Evolutionary conservation across 2,797 vertebrate species (phyloP).

Genomic region (Sebastolobus altivelis): DNA sequence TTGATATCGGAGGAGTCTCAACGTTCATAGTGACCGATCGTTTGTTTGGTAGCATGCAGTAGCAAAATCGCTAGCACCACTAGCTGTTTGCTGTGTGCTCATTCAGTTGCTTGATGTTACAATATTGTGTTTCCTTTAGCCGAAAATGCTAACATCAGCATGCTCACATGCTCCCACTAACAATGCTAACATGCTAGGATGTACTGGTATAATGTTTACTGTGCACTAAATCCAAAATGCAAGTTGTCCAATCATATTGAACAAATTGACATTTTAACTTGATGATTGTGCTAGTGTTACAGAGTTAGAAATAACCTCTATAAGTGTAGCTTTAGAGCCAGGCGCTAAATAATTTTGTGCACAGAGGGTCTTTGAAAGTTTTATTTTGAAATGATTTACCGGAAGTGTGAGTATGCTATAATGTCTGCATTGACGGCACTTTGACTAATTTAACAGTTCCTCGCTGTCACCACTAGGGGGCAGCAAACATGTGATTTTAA

Average conservation of each 20-base stretch:
- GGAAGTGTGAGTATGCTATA: no score
- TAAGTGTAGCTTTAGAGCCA: no score
- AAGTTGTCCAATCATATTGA: neutral
- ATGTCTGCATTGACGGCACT: no score
- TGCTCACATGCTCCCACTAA: neutral
- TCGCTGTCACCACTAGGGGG: no score
- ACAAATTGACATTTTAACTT: neutral
- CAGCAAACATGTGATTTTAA: no score
- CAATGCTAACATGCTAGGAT: neutral
- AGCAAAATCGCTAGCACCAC: neutral
- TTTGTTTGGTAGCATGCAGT: neutral
- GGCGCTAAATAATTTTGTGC: no score
- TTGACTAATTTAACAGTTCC: no score
- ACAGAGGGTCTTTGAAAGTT: no score
- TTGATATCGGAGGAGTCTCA: neutral
- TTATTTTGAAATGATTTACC: no score
- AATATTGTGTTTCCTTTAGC: no score
- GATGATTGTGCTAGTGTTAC: neutral
- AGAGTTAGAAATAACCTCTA: no score
- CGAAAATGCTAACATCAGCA: neutral
- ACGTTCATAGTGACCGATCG: neutral
- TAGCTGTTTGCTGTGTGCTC: neutral
- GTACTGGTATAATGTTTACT: neutral
- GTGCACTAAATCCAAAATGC: neutral
- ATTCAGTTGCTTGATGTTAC: neutral